Base-by-base conservation (phyloP, 2,113 vertebrate genomes). In the Notiomystis cincta region DNA sequence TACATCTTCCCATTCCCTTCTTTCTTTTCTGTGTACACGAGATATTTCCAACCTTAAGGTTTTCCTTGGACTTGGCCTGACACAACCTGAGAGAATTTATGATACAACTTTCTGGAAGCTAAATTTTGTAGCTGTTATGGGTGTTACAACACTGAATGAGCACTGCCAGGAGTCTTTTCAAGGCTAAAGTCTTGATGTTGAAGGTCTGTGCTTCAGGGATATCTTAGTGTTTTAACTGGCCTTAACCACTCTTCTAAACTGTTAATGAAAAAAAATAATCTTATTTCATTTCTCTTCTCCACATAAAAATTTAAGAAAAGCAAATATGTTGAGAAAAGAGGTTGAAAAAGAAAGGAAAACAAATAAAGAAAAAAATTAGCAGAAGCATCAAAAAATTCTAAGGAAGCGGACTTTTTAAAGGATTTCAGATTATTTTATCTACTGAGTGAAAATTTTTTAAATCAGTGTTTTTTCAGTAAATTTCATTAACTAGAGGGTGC, bases 71-170 rank as follows among this genome's bases (percentile, higher is more conserved):
- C 33, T 83, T 78, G 30, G 6, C 47, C 18, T 78, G 51, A 37
- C 19, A 40, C 23, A 37, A 44, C 64, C 17, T 75, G 51, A 81
- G 51, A 25, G 5, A 42, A 47, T 28, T 47, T 73, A 24, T 40
- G 31, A 53, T 48, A 6, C 8, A 54, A n/a, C 16, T 61, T 86
- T 82, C 82, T 81, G 62, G 58, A 92, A 86, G 62, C 2, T 61
- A 18, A 60, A 61, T 87, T 95, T 71, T 0, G 0, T 67, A 35
- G 6, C 9, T 54, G 0, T 23, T 82, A 22, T 8, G 16, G 3
- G 11, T 71, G n/a, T 90, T n/a, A 27, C 42, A 79, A 31, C 13
- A 15, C 15, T 62, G 33, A 71, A 48, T 15, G 15, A 87, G 14
- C 28, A 54, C 10, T 78, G 13, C 5, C 21, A 79, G 19, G 13